These are phyloP conservation scores for Ploceus nigricollis DNA, from an alignment of 2,113 vertebrate genomes.

Conservation along the genomic window DNA sequence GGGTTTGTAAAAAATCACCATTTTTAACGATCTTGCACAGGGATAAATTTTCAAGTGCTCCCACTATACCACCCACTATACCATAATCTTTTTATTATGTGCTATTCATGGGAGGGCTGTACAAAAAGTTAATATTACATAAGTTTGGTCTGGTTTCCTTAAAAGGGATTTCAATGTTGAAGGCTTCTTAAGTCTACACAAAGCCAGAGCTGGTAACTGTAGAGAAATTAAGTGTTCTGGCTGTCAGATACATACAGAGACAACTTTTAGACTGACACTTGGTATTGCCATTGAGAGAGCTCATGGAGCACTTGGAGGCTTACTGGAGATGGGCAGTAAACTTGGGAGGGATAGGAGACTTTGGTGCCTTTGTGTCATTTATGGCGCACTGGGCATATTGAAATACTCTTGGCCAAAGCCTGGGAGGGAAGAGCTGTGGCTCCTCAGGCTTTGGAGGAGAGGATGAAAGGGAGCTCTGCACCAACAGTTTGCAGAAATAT, in stretches of 20 bases:
- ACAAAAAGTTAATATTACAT: neutral
- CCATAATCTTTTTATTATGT: neutral
- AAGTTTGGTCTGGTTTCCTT: neutral
- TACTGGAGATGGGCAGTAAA: neutral
- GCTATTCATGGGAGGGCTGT: neutral
- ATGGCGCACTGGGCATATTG: neutral
- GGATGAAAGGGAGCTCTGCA: neutral
- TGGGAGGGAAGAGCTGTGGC: neutral
- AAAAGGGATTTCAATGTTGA: neutral
- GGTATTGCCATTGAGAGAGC: neutral
- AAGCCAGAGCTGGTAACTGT: neutral
- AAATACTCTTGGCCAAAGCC: neutral
- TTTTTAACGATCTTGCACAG: neutral
- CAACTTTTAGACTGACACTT: neutral
- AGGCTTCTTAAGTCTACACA: neutral
- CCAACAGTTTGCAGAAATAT: rapidly evolving
- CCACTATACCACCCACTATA: neutral
- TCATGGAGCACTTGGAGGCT: neutral
- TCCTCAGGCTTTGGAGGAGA: neutral
- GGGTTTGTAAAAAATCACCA: neutral
- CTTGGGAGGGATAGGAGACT: neutral
- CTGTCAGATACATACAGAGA: neutral
- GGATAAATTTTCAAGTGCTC: neutral
- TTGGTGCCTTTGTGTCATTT: neutral
- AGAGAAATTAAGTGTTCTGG: neutral